Percentiles rank a stretch among this genome's conserved stretches.
Conservation (phyloP, 2,797 vertebrate species). For the Discoglossus pictus region DNA sequence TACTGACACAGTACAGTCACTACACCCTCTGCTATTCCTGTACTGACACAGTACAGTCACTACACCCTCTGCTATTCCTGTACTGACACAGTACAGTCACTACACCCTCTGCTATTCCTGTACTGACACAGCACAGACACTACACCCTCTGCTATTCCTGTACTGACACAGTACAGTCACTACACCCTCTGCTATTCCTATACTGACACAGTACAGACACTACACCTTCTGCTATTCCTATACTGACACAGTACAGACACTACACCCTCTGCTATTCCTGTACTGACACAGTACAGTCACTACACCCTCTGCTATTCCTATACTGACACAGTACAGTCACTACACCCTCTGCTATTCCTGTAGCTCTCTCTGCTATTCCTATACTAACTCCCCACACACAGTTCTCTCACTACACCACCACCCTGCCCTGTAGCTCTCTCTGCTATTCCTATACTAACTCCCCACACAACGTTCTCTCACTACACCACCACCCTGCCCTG, state of each 20-base stretch:
- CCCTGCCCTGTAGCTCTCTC: neutral
- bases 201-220: neutral
- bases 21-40: neutral
- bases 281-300: neutral
- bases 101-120: neutral
- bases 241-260: neutral
- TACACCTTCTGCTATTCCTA: neutral
- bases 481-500: neutral
- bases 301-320: neutral
- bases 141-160: neutral
- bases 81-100: neutral
- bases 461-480: too few relatives aligned
- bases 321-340: neutral
- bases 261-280: neutral
- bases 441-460: neutral
- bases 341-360: neutral
- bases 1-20: neutral
- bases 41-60: neutral
- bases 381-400: neutral
- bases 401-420: too few relatives aligned
- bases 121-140: neutral
- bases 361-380: too few relatives aligned
- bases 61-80: neutral
- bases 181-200: neutral
- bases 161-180: neutral